These are phyloP conservation scores for Heliothis virescens DNA, from an alignment of 1,140 invertebrate species.

Conservation along the genomic window DNA sequence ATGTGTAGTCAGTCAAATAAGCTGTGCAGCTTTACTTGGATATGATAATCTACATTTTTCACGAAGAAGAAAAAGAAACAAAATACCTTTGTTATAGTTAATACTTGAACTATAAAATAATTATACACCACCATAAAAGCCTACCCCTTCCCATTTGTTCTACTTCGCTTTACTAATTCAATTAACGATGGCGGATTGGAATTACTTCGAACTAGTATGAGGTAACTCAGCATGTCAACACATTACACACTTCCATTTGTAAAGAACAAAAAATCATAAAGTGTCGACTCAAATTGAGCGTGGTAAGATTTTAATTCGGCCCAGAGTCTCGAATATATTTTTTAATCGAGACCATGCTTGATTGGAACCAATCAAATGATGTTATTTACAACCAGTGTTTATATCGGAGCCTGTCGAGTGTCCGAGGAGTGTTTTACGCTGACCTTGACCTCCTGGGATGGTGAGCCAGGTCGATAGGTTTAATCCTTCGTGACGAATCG, in stretches of 20 bases:
- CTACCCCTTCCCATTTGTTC: constrained; percentile 9
- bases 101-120: neutral
- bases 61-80: too few relatives aligned
- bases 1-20: too few relatives aligned
- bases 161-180: constrained; percentile 42
- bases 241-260: constrained; percentile 48
- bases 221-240: constrained; percentile 42
- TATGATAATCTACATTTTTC: too few relatives aligned
- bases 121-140: neutral
- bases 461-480: constrained; percentile 49
- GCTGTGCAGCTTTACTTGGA: too few relatives aligned
- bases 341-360: constrained; percentile 77
- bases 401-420: constrained; percentile 57
- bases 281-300: constrained; percentile 63
- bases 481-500: constrained; percentile 79
- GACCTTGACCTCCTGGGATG: constrained; percentile 74
- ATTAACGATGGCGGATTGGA: constrained; percentile 42
- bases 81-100: too few relatives aligned
- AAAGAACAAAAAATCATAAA: constrained; percentile 49
- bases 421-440: constrained; percentile 51
- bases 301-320: constrained; percentile 59
- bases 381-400: constrained; percentile 75
- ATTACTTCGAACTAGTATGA: constrained; percentile 19
- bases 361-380: constrained; percentile 82
- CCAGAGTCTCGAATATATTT: constrained; percentile 59